A percentile compares a stretch with the other conserved stretches of the same genome.
Evolutionary conservation across 2,888 invertebrate species (phyloP).

Genomic region (Macrosoma leucophasiata): DNA sequence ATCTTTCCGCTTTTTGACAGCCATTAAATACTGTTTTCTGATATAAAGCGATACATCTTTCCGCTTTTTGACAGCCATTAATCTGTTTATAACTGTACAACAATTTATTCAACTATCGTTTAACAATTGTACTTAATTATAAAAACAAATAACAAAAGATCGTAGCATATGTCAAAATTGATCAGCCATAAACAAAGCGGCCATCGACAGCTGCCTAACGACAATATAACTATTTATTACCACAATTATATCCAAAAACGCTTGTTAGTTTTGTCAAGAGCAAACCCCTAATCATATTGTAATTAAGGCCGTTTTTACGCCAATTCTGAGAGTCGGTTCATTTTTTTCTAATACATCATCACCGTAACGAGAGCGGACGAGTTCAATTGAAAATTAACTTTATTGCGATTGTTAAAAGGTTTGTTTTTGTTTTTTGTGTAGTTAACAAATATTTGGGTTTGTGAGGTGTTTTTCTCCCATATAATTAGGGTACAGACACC

Average conservation of each 20-base stretch:
- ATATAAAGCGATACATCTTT: too few species aligned
- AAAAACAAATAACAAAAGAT: too few species aligned
- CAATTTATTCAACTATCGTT: too few species aligned
- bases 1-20: too few species aligned
- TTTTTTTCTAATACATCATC: conserved; percentile 31
- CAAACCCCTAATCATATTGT: conserved; percentile 69
- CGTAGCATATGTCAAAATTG: conserved; percentile 48
- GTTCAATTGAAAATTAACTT: conserved; percentile 27
- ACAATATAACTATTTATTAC: conserved; percentile 70
- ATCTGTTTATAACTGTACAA: too few species aligned
- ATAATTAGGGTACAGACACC: conserved; percentile 72
- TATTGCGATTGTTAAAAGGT: conserved; percentile 28
- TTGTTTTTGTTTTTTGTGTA: conserved; percentile 25
- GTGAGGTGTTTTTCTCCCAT: conserved; percentile 56
- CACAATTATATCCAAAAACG: conserved; percentile 61
- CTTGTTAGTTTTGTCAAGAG: conserved; percentile 65
- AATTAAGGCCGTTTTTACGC: conserved; percentile 73
- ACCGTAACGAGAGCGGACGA: conserved; percentile 33
- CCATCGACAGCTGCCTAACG: conserved; percentile 61
- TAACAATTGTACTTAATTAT: too few species aligned
- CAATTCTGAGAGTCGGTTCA: conserved; percentile 47
- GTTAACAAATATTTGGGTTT: conserved; percentile 58
- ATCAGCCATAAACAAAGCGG: conserved; percentile 53
- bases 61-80: too few species aligned
- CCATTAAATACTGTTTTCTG: too few species aligned